phyloP scores from a whole-genome alignment of 2,797 vertebrate genomes.

The Chelon labrosus region DNA sequence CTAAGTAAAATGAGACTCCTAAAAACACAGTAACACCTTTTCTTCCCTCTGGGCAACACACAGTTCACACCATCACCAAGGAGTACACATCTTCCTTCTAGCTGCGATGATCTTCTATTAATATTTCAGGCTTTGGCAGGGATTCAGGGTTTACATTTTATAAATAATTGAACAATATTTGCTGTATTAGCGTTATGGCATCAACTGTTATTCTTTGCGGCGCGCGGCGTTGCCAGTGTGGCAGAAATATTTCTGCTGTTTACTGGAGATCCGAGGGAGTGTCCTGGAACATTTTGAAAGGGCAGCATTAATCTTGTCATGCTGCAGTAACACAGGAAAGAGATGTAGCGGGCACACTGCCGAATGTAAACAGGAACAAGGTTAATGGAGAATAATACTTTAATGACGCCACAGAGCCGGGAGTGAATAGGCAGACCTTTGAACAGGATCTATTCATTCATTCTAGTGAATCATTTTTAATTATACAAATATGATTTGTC shows the following conservation, averaged over 20 bases:
- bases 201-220: constrained; percentile 16
- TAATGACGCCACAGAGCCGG: constrained; percentile 29
- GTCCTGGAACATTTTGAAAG: constrained; percentile 70
- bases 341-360: constrained; percentile 25
- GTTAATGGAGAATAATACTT: constrained; percentile 62
- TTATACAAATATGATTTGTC: constrained; percentile 28
- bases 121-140: constrained; percentile 52
- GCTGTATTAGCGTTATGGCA: constrained; percentile 32
- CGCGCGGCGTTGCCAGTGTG: constrained; percentile 36
- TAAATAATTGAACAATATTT: constrained; percentile 55
- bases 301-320: constrained; percentile 72
- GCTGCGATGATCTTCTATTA: constrained; percentile 39
- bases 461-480: constrained; percentile 45
- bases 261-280: constrained; percentile 57
- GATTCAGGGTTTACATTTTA: constrained; percentile 37
- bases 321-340: constrained; percentile 44
- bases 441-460: constrained; percentile 39
- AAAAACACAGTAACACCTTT: constrained; percentile 42
- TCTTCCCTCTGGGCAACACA: constrained; percentile 39
- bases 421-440: constrained; percentile 32
- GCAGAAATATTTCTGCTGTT: constrained; percentile 54
- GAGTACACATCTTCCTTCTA: constrained; percentile 28
- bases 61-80: constrained; percentile 29
- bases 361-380: constrained; percentile 48
- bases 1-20: constrained; percentile 44